Conservation (phyloP, 2,797 vertebrate species). For the Dermochelys coriacea region DNA sequence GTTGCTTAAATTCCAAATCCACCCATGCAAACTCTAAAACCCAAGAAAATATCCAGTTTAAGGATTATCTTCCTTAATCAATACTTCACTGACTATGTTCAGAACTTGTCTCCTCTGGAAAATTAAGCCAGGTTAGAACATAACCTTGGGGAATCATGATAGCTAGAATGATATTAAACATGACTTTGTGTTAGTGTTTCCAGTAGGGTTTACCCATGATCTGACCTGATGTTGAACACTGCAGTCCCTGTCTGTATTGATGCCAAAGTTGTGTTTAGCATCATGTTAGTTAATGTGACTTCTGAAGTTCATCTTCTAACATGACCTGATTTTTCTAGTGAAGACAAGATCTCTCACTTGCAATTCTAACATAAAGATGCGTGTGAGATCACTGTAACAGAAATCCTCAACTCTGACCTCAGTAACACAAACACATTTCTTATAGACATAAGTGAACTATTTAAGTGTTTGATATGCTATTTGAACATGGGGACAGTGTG, state of each 20-base stretch:
- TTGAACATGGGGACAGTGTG: neutral
- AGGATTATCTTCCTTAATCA: neutral
- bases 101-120: neutral
- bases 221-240: neutral
- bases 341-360: neutral
- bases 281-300: neutral
- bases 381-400: neutral
- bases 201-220: neutral
- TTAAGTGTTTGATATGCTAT: neutral
- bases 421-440: neutral
- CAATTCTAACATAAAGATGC: neutral
- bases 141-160: neutral
- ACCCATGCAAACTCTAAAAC: fast-evolving
- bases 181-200: neutral
- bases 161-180: neutral
- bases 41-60: neutral
- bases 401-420: neutral
- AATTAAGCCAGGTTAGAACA: neutral
- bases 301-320: neutral
- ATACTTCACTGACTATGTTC: neutral
- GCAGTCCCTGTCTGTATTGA: neutral
- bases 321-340: neutral
- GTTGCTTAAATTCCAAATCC: neutral
- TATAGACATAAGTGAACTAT: neutral
- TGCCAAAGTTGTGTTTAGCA: neutral